Conservation (phyloP, 2,888 invertebrate genomes). For the Calameuta pallipes region DNA sequence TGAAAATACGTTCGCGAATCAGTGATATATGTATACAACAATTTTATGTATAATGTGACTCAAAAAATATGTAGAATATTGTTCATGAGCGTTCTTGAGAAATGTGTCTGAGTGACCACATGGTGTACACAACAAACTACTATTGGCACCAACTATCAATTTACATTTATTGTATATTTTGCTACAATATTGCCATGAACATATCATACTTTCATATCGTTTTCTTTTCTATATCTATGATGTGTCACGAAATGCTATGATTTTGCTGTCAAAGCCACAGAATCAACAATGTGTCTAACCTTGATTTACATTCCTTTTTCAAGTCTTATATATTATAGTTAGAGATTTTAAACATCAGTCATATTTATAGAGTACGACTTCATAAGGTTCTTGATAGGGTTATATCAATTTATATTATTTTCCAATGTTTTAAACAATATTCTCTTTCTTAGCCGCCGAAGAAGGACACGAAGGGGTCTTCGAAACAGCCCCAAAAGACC, state of each 20-base stretch:
- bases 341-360: not conserved
- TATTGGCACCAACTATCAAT: not conserved
- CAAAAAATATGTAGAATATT: not conserved
- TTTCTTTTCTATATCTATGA: not conserved
- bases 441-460: conserved; percentile 83
- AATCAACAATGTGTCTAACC: not conserved
- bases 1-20: not conserved
- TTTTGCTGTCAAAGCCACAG: not conserved
- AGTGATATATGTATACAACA: not conserved
- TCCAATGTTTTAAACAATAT: not conserved
- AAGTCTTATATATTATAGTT: not conserved
- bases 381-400: not conserved
- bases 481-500: conserved; percentile 93
- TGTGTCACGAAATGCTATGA: not conserved
- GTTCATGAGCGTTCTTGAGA: not conserved
- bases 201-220: not conserved
- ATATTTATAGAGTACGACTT: not conserved
- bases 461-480: conserved; percentile 90
- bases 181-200: not conserved
- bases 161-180: not conserved
- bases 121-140: conserved; percentile 28
- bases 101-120: conserved; percentile 21
- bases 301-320: not conserved
- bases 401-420: not conserved
- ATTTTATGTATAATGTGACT: not conserved